Evolutionary conservation across 2,113 vertebrate species (phyloP).

Genomic region (Chroicocephalus ridibundus): DNA sequence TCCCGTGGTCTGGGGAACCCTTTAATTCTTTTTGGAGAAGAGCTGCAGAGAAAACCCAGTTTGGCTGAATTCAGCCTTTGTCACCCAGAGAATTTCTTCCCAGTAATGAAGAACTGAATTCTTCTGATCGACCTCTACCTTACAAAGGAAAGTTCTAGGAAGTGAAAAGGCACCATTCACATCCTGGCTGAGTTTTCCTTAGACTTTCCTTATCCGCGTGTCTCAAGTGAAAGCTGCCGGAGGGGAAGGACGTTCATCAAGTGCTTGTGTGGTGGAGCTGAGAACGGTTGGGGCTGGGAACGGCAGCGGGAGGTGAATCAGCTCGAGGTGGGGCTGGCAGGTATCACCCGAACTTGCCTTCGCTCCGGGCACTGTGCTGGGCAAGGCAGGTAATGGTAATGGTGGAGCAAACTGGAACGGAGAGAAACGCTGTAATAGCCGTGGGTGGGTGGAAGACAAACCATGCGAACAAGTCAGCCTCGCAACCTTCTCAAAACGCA

Average conservation of each 20-base stretch:
- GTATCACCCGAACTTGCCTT: background rate
- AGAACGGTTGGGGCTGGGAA: accelerated
- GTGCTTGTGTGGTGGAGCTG: background rate
- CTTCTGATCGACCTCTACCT: too few relatives aligned
- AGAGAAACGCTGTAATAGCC: background rate
- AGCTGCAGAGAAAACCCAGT: background rate
- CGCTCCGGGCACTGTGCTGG: background rate
- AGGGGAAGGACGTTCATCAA: background rate
- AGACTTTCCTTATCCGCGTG: accelerated
- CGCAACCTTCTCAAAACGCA: accelerated
- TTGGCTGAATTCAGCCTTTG: background rate
- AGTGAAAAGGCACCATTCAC: accelerated
- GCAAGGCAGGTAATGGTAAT: background rate
- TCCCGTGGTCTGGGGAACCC: background rate
- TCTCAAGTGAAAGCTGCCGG: accelerated
- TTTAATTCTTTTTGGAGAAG: background rate
- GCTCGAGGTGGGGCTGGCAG: background rate
- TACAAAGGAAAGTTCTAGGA: background rate
- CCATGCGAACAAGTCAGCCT: background rate
- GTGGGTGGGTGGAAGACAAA: background rate
- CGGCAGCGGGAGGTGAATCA: background rate
- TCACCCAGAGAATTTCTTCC: background rate
- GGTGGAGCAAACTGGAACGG: background rate
- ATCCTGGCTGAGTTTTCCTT: background rate
- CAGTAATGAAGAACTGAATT: background rate